Evolutionary conservation across 2,113 vertebrate genomes (phyloP).

Genomic region (Glaucomys volans): DNA sequence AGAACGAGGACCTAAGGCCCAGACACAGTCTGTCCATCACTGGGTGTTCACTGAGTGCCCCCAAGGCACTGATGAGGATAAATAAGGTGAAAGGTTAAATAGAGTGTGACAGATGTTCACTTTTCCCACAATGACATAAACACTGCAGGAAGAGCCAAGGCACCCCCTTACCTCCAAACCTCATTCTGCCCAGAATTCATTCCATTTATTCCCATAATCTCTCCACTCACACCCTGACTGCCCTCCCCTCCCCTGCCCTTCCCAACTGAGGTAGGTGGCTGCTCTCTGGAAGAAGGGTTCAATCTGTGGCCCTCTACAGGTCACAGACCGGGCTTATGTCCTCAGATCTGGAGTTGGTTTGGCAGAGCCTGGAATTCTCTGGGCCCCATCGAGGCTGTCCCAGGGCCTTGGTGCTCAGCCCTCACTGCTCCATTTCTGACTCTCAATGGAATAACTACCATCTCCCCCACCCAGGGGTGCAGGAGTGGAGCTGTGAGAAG

Average conservation of each 20-base stretch:
- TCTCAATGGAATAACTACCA: background rate
- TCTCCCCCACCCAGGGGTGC: background rate
- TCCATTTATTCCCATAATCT: background rate
- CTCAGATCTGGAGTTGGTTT: background rate
- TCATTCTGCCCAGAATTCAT: background rate
- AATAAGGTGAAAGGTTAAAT: background rate
- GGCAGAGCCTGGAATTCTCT: background rate
- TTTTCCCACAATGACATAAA: background rate
- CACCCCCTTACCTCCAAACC: background rate
- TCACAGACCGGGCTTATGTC: background rate
- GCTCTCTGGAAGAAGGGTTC: background rate
- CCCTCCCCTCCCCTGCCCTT: background rate
- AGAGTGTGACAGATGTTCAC: rapidly evolving
- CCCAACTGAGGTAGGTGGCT: background rate
- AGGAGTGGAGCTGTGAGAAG: background rate
- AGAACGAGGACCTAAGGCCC: background rate
- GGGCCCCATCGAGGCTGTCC: background rate
- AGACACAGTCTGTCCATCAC: background rate
- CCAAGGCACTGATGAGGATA: rapidly evolving
- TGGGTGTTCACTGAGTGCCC: background rate
- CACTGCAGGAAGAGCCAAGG: background rate
- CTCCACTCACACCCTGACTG: background rate
- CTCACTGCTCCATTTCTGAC: background rate
- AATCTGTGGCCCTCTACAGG: background rate
- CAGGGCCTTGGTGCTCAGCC: background rate